Percentiles rank a stretch among this genome's conserved stretches.
phyloP scores from a whole-genome alignment of 2,113 vertebrate genomes.

The Arvicanthis niloticus region DNA sequence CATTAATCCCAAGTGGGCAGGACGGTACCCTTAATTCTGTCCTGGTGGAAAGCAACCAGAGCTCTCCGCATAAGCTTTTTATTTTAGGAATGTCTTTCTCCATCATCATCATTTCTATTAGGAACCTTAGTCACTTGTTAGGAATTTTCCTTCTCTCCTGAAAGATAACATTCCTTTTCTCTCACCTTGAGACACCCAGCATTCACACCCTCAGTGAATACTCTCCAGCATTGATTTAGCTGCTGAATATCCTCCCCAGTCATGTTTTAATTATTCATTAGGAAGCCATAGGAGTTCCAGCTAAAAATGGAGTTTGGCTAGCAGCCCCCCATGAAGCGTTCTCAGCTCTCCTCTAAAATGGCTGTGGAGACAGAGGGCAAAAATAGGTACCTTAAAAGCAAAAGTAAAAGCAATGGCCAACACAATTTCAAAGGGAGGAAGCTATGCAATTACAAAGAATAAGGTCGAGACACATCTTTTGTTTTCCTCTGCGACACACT shows the following conservation, averaged over 20 bases:
- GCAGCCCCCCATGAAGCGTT: constrained; percentile 49
- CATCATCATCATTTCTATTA: constrained; percentile 66
- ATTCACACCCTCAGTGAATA: constrained; percentile 55
- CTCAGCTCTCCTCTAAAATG: constrained; percentile 57
- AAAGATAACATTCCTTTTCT: constrained; percentile 50
- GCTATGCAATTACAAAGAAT: neutral
- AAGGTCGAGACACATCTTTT: neutral
- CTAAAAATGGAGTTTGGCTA: constrained; percentile 65
- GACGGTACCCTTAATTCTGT: constrained; percentile 81
- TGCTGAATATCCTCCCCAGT: constrained; percentile 43
- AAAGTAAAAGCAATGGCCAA: neutral
- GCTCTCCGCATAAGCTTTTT: constrained; percentile 76
- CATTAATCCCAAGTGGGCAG: constrained; percentile 75
- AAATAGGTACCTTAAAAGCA: constrained; percentile 35
- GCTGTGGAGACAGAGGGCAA: constrained; percentile 9
- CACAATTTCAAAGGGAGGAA: constrained; percentile 50
- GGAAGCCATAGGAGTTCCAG: constrained; percentile 62
- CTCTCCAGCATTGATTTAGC: constrained; percentile 66
- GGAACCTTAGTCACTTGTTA: constrained; percentile 67
- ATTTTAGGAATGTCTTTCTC: constrained; percentile 76
- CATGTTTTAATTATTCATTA: constrained; percentile 78
- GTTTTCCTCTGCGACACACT: neutral
- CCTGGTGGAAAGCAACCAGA: constrained; percentile 66
- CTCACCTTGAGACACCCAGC: constrained; percentile 8
- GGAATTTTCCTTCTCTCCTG: constrained; percentile 60